Evolutionary conservation across 2,888 invertebrate species (phyloP).

Genomic region (Tuberolachnus salignus): DNA sequence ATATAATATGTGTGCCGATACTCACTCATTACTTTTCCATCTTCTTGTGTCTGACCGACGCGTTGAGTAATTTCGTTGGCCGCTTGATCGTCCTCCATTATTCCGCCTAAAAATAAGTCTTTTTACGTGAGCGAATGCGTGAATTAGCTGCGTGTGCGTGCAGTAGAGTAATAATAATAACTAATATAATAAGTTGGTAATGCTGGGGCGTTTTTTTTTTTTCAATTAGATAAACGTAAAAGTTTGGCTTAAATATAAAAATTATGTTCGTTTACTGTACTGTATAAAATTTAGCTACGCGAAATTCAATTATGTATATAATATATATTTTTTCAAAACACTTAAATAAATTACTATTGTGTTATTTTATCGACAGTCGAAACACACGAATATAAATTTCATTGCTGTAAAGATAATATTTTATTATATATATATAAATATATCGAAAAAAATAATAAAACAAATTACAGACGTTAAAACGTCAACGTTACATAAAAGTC

Average conservation of each 20-base stretch:
- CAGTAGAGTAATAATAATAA: neutral
- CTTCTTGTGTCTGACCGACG: neutral
- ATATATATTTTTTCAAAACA: too few species aligned
- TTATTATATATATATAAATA: too few species aligned
- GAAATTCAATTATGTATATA: too few species aligned
- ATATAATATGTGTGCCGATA: neutral
- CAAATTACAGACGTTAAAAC: too few species aligned
- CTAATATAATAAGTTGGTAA: neutral
- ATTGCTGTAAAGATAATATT: too few species aligned
- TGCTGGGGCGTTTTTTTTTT: neutral
- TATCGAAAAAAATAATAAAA: too few species aligned
- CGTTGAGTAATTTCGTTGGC: conserved; percentile 25
- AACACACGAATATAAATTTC: too few species aligned
- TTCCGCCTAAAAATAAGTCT: conserved; percentile 27
- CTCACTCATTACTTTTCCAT: conserved; percentile 23
- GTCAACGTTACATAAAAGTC: too few species aligned
- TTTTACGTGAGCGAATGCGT: neutral
- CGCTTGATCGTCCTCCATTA: neutral
- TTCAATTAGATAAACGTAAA: neutral
- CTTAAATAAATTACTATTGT: too few species aligned
- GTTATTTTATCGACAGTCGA: too few species aligned
- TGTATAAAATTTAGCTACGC: too few species aligned
- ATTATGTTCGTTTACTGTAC: neutral
- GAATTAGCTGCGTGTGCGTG: neutral
- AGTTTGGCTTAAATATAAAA: neutral